phyloP scores from a whole-genome alignment of 2,888 invertebrate species.

The Chelonus formosanus region DNA sequence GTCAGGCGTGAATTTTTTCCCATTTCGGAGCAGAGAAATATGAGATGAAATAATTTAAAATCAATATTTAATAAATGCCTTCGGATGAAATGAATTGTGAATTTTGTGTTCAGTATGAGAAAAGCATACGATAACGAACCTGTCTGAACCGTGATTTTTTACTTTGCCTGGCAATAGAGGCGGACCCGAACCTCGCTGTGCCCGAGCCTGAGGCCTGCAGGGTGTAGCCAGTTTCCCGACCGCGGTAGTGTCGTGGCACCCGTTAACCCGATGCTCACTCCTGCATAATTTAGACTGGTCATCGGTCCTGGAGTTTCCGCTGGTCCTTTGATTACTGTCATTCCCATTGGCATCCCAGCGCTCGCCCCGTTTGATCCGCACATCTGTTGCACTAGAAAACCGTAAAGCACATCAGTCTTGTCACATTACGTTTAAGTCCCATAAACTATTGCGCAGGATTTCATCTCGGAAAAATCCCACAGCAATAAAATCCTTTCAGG shows the following conservation, averaged over 20 bases:
- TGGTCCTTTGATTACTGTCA: slow-evolving; percentile 66
- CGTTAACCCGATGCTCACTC: slow-evolving; percentile 62
- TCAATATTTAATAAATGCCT: too few species aligned
- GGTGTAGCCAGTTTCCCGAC: slow-evolving; percentile 96
- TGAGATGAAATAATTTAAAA: too few species aligned
- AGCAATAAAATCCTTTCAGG: too few species aligned
- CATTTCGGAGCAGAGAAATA: too few species aligned
- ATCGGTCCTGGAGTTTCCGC: slow-evolving; percentile 69
- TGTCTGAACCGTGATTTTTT: slow-evolving; percentile 69
- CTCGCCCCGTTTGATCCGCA: slow-evolving; percentile 77
- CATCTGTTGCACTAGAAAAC: slow-evolving; percentile 79
- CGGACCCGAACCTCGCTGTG: slow-evolving; percentile 80
- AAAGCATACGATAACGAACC: slow-evolving; percentile 51
- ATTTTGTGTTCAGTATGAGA: slow-evolving; percentile 19
- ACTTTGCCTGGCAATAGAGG: slow-evolving; percentile 79
- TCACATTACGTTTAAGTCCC: slow-evolving; percentile 46
- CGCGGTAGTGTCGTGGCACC: slow-evolving; percentile 65
- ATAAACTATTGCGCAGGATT: slow-evolving; percentile 29
- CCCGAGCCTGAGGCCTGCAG: slow-evolving; percentile 85
- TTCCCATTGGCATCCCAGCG: slow-evolving; percentile 62
- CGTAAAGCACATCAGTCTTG: slow-evolving; percentile 63
- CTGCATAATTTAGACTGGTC: slow-evolving; percentile 62
- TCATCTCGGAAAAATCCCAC: too few species aligned
- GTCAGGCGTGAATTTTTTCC: too few species aligned
- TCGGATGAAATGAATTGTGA: neutral